Base-by-base conservation (phyloP, 2,113 vertebrate genomes). In the Brachypodius melanocephalos region DNA sequence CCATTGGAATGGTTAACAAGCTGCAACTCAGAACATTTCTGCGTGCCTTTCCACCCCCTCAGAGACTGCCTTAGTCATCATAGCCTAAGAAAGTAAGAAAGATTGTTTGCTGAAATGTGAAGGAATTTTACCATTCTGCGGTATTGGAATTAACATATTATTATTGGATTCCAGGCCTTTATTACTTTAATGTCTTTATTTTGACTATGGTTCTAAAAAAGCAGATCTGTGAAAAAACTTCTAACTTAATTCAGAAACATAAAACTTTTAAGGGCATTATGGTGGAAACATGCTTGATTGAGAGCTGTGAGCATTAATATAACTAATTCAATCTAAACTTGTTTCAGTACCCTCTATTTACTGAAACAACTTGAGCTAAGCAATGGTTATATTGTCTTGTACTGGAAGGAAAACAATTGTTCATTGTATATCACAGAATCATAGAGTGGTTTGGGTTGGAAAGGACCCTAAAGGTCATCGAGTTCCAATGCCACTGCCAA, bases 141-240 rank as follows among this genome's bases (percentile, higher is more conserved):
- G 84, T 86, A 94, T 79, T 85, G 82, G 88, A 96, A 96, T 97
- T 96, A 97, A 92, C 72, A 84, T 95, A 94, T 95, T 97, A 94
- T 96, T 94, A 93, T 83, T 90, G 88, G 96, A 95, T 91, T 86
- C 78, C 72, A 92, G 81, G 66, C 62, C 54, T 83, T 91, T 80
- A 84, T 94, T 88, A 65, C 85, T 93, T 94, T 89, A 65, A 95
- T 87, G 69, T 88, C 89, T 94, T 93, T 93, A 88, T 93, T 97
- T 92, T 97, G 92, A 93, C 93, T 92, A 67, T 1, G 4, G 78
- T 85, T 94, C 92, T 92, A 86, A 94, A 92, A 97, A 96, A 93
- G 34, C 48, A 92, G 62, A 93, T 92, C 92, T 88, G 62, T 93
- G 93, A 92, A 93, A 95, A 93, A 95, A 80, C 68, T 93, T 90